A percentile compares a stretch with the other conserved stretches of the same genome.
These are phyloP conservation scores for Clarias laeviceps DNA, from an alignment of 2,797 vertebrate genomes.

Conservation along the genomic window DNA sequence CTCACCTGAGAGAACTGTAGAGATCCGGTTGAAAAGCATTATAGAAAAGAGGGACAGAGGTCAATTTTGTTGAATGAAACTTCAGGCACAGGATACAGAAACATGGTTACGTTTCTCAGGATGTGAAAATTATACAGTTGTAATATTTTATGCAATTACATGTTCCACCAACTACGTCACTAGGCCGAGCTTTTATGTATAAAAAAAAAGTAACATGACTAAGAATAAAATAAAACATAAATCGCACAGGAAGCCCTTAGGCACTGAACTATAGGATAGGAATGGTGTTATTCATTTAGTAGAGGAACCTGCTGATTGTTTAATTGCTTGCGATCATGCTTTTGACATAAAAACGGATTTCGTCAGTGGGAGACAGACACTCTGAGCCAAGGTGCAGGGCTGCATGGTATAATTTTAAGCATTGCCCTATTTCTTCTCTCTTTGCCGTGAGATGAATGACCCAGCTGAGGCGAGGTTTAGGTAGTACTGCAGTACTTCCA, in stretches of 20 bases:
- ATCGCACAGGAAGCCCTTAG: background rate
- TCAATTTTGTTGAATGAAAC: slow-evolving; percentile 37
- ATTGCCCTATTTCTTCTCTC: slow-evolving; percentile 72
- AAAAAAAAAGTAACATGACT: background rate
- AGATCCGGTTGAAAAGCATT: slow-evolving; percentile 48
- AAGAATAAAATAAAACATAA: background rate
- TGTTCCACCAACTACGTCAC: background rate
- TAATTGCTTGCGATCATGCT: slow-evolving; percentile 32
- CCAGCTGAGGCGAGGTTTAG: slow-evolving; percentile 59
- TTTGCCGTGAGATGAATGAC: slow-evolving; percentile 73
- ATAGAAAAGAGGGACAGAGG: slow-evolving; percentile 47
- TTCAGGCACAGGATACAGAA: background rate
- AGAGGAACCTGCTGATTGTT: slow-evolving; percentile 46
- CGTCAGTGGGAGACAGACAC: slow-evolving; percentile 36
- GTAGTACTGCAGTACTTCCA: slow-evolving; percentile 21
- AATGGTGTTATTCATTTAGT: slow-evolving; percentile 44
- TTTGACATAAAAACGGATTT: slow-evolving; percentile 48
- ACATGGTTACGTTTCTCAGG: background rate
- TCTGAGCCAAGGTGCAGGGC: slow-evolving; percentile 31
- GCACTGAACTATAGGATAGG: background rate
- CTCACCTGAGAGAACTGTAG: slow-evolving; percentile 78
- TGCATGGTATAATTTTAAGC: slow-evolving; percentile 72
- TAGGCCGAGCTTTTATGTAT: background rate
- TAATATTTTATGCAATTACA: background rate
- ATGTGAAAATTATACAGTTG: background rate